Conservation (phyloP, 2,888 invertebrate genomes). For the Aquatica leii region DNA sequence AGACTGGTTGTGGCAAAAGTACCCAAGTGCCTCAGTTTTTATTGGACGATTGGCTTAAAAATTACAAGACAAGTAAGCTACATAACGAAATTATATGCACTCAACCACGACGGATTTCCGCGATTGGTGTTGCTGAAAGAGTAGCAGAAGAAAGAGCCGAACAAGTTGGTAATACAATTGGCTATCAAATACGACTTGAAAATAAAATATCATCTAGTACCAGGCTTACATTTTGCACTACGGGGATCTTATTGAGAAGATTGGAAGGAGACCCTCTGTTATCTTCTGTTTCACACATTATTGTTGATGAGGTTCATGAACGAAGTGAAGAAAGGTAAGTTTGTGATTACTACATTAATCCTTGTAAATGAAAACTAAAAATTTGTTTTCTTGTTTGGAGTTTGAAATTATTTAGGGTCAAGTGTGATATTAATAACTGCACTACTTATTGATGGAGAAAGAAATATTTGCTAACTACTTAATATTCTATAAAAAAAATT, state of each 20-base stretch:
- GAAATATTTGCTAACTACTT: no score
- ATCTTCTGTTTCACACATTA: conserved; percentile 80
- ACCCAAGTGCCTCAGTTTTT: conserved; percentile 95
- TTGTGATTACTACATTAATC: no score
- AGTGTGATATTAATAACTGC: no score
- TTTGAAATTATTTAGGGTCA: no score
- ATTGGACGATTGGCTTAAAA: conserved; percentile 83
- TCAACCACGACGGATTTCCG: conserved; percentile 90
- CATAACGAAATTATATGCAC: conserved; percentile 90
- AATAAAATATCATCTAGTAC: conserved; percentile 81
- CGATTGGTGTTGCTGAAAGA: conserved; percentile 90
- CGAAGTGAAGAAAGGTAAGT: conserved; percentile 81
- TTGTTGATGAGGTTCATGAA: conserved; percentile 94
- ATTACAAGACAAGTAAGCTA: conserved; percentile 63
- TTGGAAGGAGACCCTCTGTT: conserved; percentile 81
- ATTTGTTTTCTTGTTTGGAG: no score
- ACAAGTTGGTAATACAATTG: conserved; percentile 74
- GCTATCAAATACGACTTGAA: conserved; percentile 80
- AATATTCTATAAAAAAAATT: no score
- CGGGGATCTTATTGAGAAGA: conserved; percentile 86
- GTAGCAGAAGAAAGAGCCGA: conserved; percentile 89
- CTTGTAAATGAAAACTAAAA: no score
- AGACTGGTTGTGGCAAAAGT: conserved; percentile 86
- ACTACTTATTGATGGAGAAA: no score
- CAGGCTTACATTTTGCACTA: conserved; percentile 90